Evolutionary conservation across 1,140 invertebrate genomes (phyloP).

Genomic region (Microplitis mediator): DNA sequence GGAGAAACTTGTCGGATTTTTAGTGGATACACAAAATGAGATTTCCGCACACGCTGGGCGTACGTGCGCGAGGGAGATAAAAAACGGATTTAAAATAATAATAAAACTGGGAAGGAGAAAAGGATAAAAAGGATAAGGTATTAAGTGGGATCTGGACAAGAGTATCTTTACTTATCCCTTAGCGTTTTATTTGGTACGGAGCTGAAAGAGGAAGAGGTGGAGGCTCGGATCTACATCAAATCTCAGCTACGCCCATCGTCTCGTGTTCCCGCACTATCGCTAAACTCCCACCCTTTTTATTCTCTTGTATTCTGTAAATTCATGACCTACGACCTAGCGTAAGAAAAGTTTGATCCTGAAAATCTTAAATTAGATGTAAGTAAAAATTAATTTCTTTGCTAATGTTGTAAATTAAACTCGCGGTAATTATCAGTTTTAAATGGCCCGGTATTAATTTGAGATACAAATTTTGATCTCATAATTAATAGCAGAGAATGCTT

Average conservation of each 20-base stretch:
- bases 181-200: slow-evolving; percentile 17
- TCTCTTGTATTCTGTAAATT: slow-evolving; percentile 19
- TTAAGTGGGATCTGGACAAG: not conserved
- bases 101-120: slow-evolving; percentile 3
- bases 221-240: slow-evolving; percentile 53
- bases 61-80: slow-evolving; percentile 26
- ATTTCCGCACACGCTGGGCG: slow-evolving; percentile 37
- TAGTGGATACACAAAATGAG: slow-evolving; percentile 2
- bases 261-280: slow-evolving; percentile 34
- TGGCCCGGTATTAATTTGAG: no score
- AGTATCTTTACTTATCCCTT: not conserved
- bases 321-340: slow-evolving; percentile 23
- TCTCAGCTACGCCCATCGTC: slow-evolving; percentile 49
- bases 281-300: slow-evolving; percentile 8
- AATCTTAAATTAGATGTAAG: no score
- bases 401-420: no score
- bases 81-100: not conserved
- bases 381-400: no score
- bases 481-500: no score
- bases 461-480: no score
- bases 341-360: no score
- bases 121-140: slow-evolving; percentile 12
- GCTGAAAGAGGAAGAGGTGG: slow-evolving; percentile 38
- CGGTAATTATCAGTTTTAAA: no score
- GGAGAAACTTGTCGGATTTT: slow-evolving; percentile 13